Conservation (phyloP, 2,888 invertebrate species). For the Pterostichus niger region DNA sequence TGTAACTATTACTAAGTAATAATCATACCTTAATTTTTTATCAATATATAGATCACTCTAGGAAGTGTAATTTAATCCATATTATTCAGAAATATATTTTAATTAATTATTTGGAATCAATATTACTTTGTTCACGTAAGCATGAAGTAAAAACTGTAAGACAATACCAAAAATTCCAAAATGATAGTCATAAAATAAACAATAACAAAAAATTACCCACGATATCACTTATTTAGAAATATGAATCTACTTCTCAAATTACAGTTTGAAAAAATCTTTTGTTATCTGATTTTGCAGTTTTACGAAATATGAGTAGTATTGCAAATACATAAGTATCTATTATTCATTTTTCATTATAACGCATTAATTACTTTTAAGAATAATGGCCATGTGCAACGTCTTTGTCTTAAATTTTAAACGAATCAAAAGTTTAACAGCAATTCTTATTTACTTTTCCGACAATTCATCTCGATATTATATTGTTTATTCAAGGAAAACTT, state of each 20-base stretch:
- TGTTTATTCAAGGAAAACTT: no score
- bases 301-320: neutral
- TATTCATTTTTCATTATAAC: neutral
- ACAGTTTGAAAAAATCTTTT: neutral
- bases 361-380: neutral
- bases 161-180: conserved; percentile 4
- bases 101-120: conserved; percentile 8
- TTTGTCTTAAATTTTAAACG: neutral
- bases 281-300: conserved; percentile 13
- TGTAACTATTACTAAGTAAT: no score
- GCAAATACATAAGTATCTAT: neutral
- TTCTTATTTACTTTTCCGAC: no score
- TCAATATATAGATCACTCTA: no score
- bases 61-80: no score
- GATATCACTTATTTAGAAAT: conserved; percentile 28
- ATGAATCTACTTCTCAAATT: conserved; percentile 36
- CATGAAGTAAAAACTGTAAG: neutral
- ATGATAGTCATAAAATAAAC: conserved; percentile 18
- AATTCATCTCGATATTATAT: no score
- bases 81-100: neutral
- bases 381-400: neutral
- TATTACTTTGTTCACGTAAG: conserved; percentile 7
- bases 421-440: no score
- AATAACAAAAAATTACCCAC: conserved; percentile 37
- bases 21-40: no score